Percentiles rank a stretch among this genome's conserved stretches.
Conservation (phyloP, 2,113 vertebrate genomes). For the Eurypyga helias region DNA sequence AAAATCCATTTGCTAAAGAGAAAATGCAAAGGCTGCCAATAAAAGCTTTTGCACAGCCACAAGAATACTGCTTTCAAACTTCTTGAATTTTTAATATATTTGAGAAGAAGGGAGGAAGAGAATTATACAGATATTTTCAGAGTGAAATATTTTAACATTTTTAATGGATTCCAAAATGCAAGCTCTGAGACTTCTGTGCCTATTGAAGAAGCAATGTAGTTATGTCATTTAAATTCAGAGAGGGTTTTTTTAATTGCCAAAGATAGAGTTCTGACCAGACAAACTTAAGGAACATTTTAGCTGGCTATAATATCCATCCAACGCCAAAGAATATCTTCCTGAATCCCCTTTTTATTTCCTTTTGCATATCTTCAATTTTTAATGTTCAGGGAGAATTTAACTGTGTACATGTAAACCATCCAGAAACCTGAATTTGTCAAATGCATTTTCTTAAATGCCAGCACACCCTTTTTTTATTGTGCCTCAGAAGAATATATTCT, state of each 20-base stretch:
- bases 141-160: constrained; percentile 13
- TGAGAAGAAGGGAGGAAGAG: background rate
- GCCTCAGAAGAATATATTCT: background rate
- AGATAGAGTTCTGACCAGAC: background rate
- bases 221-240: background rate
- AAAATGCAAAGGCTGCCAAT: constrained; percentile 41
- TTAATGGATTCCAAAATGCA: background rate
- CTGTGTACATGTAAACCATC: background rate
- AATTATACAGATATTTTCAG: background rate
- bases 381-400: background rate
- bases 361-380: background rate
- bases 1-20: constrained; percentile 34
- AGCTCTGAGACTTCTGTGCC: background rate
- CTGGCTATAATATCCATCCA: background rate
- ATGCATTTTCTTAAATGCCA: background rate
- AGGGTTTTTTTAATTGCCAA: background rate
- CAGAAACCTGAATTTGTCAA: background rate
- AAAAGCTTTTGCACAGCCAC: constrained; percentile 26
- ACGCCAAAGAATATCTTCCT: background rate
- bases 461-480: background rate
- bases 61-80: constrained; percentile 22
- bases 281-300: background rate
- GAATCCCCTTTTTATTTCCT: background rate
- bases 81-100: constrained; percentile 23
- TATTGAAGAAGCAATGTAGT: background rate